Evolutionary conservation across 2,797 vertebrate genomes (phyloP).

Genomic region (Eulemur mongoz): DNA sequence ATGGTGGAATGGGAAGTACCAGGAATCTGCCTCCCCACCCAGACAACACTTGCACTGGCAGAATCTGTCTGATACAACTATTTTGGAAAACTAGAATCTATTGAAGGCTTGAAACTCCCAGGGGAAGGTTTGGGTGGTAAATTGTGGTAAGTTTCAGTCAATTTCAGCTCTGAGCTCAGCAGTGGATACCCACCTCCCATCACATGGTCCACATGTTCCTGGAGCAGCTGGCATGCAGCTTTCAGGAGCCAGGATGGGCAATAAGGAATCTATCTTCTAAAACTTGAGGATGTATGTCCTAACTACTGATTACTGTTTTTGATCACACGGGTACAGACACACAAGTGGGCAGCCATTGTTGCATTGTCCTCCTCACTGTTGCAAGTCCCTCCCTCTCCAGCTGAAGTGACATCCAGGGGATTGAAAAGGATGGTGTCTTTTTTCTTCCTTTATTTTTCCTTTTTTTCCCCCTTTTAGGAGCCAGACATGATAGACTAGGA

Average conservation of each 20-base stretch:
- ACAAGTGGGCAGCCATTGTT: not conserved
- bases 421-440: not conserved
- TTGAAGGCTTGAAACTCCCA: not conserved
- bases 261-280: not conserved
- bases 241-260: not conserved
- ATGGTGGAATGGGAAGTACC: too few relatives aligned
- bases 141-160: not conserved
- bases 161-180: not conserved
- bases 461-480: not conserved
- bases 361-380: fast-evolving
- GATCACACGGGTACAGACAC: not conserved
- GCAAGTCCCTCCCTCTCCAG: too few relatives aligned
- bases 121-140: not conserved
- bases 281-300: not conserved
- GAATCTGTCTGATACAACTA: not conserved
- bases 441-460: not conserved
- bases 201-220: not conserved
- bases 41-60: not conserved
- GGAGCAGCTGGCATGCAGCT: not conserved
- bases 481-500: not conserved
- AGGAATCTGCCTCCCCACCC: not conserved
- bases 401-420: not conserved
- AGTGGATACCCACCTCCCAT: not conserved
- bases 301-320: not conserved
- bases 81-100: not conserved